phyloP scores from a whole-genome alignment of 2,797 vertebrate genomes.

The Gymnodraco acuticeps region DNA sequence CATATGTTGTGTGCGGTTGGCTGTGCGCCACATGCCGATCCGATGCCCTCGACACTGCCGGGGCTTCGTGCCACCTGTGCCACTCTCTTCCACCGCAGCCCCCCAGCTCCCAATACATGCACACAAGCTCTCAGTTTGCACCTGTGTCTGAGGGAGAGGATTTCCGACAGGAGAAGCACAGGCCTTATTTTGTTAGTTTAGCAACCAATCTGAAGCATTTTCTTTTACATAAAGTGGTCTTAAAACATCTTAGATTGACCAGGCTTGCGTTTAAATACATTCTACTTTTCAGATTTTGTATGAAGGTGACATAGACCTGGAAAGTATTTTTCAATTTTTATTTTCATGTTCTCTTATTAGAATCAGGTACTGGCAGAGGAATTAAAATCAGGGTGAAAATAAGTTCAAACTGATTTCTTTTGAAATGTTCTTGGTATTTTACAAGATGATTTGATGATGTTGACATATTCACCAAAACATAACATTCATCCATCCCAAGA shows the following conservation, averaged over 20 bases:
- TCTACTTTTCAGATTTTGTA: neutral
- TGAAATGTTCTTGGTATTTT: neutral
- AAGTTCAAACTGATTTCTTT: neutral
- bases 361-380: neutral
- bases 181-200: conserved; percentile 61
- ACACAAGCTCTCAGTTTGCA: conserved; percentile 63
- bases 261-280: conserved; percentile 6
- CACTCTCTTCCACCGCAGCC: conserved; percentile 75
- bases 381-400: neutral
- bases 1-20: conserved; percentile 86
- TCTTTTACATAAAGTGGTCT: conserved; percentile 32
- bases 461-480: neutral
- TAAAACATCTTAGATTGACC: conserved; percentile 32
- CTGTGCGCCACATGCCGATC: conserved; percentile 85
- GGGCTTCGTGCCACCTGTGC: conserved; percentile 86
- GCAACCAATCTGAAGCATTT: conserved; percentile 39
- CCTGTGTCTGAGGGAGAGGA: conserved; percentile 67
- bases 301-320: neutral
- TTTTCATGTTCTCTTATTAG: too few species aligned
- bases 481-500: neutral
- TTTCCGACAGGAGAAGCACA: conserved; percentile 49
- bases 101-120: conserved; percentile 40
- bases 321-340: neutral
- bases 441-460: conserved; percentile 1
- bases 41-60: conserved; percentile 77